Conservation (phyloP, 2,113 vertebrate genomes). For the Lanius collurio region DNA sequence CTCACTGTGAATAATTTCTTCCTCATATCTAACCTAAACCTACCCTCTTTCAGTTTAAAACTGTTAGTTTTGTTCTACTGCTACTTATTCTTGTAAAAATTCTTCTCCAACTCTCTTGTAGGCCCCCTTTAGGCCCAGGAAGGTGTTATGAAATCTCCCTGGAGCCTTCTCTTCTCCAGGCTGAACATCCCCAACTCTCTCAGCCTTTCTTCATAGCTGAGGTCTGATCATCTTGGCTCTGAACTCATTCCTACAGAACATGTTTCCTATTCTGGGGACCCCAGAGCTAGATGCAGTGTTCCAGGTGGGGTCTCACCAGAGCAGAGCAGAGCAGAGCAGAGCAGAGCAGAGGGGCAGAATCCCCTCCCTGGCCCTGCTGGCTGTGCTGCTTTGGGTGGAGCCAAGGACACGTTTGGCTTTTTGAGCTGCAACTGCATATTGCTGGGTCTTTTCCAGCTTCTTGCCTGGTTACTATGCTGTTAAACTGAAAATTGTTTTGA, state of each 20-base stretch:
- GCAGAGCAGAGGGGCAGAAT: not conserved
- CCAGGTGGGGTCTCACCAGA: not conserved
- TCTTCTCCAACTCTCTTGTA: not conserved
- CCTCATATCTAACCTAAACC: not conserved
- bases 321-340: not conserved
- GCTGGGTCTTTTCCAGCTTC: not conserved
- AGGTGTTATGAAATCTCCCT: not conserved
- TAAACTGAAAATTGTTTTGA: not conserved
- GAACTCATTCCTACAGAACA: not conserved
- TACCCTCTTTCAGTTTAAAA: not conserved
- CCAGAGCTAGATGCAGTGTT: not conserved
- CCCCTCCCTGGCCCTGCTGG: not conserved
- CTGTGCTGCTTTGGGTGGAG: not conserved
- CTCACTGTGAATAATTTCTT: not conserved
- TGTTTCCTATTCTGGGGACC: not conserved
- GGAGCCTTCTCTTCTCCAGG: not conserved
- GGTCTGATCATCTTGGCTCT: not conserved
- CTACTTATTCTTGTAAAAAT: not conserved
- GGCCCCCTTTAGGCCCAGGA: not conserved
- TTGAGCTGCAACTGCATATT: rapidly evolving
- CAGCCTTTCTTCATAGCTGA: not conserved
- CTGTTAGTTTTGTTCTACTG: not conserved
- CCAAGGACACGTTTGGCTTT: not conserved
- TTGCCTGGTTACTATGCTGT: not conserved
- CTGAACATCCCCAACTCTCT: not conserved